Evolutionary conservation across 2,888 invertebrate species (phyloP).

Genomic region (Ormia ochracea): DNA sequence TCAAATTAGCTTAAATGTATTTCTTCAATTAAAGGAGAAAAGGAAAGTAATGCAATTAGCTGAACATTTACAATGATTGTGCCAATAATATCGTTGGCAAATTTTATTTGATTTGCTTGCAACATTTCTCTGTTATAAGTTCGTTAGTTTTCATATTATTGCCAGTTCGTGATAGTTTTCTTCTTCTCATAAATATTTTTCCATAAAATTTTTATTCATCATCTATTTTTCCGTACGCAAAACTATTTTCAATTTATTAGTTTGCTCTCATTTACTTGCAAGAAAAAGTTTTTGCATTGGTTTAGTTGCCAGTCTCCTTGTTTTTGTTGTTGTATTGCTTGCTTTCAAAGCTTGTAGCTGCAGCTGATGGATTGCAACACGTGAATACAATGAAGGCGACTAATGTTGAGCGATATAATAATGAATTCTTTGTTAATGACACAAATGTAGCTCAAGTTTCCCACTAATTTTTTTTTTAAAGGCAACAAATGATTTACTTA

Average conservation of each 20-base stretch:
- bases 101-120: slow-evolving; percentile 52
- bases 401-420: too few relatives aligned
- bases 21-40: slow-evolving; percentile 5
- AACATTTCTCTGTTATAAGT: slow-evolving; percentile 50
- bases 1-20: slow-evolving; percentile 55
- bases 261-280: slow-evolving; percentile 60
- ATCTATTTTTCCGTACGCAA: slow-evolving; percentile 41
- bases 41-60: slow-evolving; percentile 49
- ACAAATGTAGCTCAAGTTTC: too few relatives aligned
- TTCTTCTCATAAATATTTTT: slow-evolving; percentile 25
- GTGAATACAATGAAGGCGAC: too few relatives aligned
- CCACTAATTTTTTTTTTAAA: too few relatives aligned
- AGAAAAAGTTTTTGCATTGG: slow-evolving; percentile 50
- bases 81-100: slow-evolving; percentile 34
- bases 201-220: slow-evolving; percentile 40
- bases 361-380: too few relatives aligned
- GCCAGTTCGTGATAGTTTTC: slow-evolving; percentile 37
- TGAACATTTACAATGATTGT: slow-evolving; percentile 55
- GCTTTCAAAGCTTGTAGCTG: neutral
- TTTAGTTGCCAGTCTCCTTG: slow-evolving; percentile 2
- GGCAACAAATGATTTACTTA: too few relatives aligned
- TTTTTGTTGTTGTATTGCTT: neutral
- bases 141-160: slow-evolving; percentile 58
- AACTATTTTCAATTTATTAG: slow-evolving; percentile 61
- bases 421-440: too few relatives aligned